A percentile compares a stretch with the other conserved stretches of the same genome.
Evolutionary conservation across 2,113 vertebrate genomes (phyloP).

Genomic region (Mixornis gularis): DNA sequence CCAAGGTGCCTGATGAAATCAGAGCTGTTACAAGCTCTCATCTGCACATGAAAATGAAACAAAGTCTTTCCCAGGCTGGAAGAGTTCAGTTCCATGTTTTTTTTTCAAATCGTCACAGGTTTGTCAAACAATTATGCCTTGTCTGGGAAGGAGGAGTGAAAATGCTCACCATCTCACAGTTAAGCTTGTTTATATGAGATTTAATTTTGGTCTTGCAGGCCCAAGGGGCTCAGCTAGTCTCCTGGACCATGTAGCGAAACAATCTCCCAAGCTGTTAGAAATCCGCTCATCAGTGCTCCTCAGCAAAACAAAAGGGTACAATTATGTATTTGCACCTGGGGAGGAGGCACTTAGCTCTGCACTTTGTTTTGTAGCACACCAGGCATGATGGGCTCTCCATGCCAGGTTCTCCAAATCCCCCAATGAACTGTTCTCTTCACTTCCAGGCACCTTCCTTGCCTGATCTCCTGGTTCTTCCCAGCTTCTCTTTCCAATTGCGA

Average conservation of each 20-base stretch:
- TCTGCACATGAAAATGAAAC: background rate
- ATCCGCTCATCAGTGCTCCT: background rate
- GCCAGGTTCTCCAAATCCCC: background rate
- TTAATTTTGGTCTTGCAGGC: background rate
- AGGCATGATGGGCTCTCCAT: accelerated
- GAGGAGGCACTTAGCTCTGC: background rate
- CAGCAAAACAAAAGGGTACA: background rate
- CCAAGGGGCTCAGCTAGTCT: background rate
- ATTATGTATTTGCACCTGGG: background rate
- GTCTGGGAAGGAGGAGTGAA: background rate
- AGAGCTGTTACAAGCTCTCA: background rate
- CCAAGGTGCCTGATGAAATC: background rate
- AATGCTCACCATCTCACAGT: background rate
- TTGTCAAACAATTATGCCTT: background rate
- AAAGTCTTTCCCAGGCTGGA: background rate
- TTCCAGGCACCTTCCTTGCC: background rate
- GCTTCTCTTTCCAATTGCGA: background rate
- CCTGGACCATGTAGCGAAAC: background rate
- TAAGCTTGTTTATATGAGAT: background rate
- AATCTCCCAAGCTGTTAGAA: background rate
- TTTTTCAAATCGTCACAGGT: background rate
- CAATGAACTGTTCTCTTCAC: accelerated
- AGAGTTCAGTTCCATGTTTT: background rate
- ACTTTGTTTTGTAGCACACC: background rate
- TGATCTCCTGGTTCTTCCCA: background rate